Evolutionary conservation across 2,113 vertebrate genomes (phyloP).

Genomic region (Istiophorus platypterus): DNA sequence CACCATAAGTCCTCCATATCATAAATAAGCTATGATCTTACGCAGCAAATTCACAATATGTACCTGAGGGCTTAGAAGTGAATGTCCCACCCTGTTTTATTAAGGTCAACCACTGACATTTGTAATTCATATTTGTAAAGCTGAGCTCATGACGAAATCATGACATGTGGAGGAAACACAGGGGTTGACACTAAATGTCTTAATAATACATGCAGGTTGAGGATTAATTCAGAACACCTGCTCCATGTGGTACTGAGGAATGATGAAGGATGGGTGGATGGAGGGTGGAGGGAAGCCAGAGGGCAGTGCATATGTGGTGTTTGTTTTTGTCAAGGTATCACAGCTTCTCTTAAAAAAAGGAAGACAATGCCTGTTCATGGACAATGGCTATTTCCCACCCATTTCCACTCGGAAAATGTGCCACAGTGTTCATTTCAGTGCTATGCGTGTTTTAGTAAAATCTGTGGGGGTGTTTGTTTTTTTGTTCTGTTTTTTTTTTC

Average conservation of each 20-base stretch:
- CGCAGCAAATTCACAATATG: slow-evolving; percentile 12
- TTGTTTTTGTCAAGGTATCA: slow-evolving; percentile 23
- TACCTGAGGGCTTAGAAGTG: slow-evolving; percentile 48
- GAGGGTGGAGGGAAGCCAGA: not conserved
- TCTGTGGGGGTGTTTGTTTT: slow-evolving; percentile 11
- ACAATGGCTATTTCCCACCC: slow-evolving; percentile 31
- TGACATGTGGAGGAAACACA: slow-evolving; percentile 62
- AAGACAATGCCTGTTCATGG: not conserved
- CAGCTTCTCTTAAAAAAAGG: slow-evolving; percentile 11
- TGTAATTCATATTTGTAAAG: slow-evolving; percentile 66
- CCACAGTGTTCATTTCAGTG: slow-evolving; percentile 24
- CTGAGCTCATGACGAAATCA: slow-evolving; percentile 64
- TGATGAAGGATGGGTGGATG: slow-evolving; percentile 16
- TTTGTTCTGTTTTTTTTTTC: too few species aligned
- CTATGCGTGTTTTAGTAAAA: slow-evolving; percentile 27
- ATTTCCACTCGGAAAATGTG: slow-evolving; percentile 1
- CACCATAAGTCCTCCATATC: not conserved
- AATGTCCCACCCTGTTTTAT: slow-evolving; percentile 64
- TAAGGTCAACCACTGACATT: slow-evolving; percentile 79
- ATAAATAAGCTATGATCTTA: slow-evolving; percentile 55
- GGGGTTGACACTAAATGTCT: slow-evolving; percentile 45
- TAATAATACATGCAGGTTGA: slow-evolving; percentile 72
- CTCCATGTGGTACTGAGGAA: slow-evolving; percentile 20
- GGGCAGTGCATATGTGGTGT: not conserved
- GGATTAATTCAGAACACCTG: slow-evolving; percentile 59